Conservation (phyloP, 2,888 invertebrate species). For the Agrotis clavis region DNA sequence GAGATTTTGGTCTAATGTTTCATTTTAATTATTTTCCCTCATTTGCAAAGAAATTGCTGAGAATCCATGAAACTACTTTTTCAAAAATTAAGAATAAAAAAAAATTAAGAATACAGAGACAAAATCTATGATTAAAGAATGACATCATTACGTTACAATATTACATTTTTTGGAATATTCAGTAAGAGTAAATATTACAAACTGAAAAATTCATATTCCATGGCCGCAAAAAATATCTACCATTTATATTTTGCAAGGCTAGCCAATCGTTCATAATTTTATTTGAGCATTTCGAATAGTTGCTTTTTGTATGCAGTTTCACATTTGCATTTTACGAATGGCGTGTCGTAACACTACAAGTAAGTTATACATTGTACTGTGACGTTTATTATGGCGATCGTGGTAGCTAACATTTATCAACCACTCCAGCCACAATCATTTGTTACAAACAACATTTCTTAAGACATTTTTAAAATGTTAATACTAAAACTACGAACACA, state of each 20-base stretch:
- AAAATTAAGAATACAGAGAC: neutral
- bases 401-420: slow-evolving; percentile 54
- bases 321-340: slow-evolving; percentile 62
- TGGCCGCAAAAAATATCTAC: slow-evolving; percentile 14
- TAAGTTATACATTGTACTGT: slow-evolving; percentile 55
- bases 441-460: slow-evolving; percentile 52
- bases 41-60: neutral
- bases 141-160: neutral
- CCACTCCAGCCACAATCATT: slow-evolving; percentile 45
- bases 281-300: slow-evolving; percentile 56
- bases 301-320: slow-evolving; percentile 54
- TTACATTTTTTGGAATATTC: neutral
- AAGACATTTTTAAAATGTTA: slow-evolving; percentile 53
- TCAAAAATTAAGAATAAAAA: no score
- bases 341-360: slow-evolving; percentile 50
- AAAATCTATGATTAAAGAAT: neutral
- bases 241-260: slow-evolving; percentile 35
- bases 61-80: neutral
- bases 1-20: neutral
- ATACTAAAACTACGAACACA: slow-evolving; percentile 58
- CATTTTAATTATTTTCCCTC: neutral
- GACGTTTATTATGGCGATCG: slow-evolving; percentile 54
- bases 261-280: slow-evolving; percentile 59
- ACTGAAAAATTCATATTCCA: slow-evolving; percentile 23
- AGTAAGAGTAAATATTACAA: neutral